Percentiles rank a stretch among this genome's conserved stretches.
Conservation (phyloP, 2,888 invertebrate genomes). For the Lycia hirtaria region DNA sequence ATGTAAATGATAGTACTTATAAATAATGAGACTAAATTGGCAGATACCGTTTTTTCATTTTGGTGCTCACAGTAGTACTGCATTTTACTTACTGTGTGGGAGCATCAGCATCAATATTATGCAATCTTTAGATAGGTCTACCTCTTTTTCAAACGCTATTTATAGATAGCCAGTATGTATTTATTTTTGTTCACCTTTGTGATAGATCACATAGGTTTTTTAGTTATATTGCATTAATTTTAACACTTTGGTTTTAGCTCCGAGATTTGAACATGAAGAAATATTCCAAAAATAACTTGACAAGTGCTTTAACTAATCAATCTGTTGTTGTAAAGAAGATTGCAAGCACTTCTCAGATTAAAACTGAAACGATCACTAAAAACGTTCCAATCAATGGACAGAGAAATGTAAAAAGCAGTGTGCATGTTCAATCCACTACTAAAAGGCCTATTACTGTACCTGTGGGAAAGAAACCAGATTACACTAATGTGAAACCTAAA, state of each 20-base stretch:
- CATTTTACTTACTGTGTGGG: too few species aligned
- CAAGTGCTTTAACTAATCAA: slow-evolving; percentile 31
- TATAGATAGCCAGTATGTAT: too few species aligned
- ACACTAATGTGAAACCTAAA: slow-evolving; percentile 5
- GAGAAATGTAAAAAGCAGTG: slow-evolving; percentile 47
- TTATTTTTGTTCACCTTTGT: not conserved
- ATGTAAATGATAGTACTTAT: too few species aligned
- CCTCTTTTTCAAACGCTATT: too few species aligned
- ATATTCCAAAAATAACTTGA: slow-evolving; percentile 52
- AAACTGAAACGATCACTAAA: slow-evolving; percentile 17
- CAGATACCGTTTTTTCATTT: too few species aligned
- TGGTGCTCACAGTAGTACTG: too few species aligned
- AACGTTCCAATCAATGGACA: not conserved
- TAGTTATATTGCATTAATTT: too few species aligned
- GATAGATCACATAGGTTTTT: too few species aligned
- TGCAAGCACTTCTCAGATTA: slow-evolving; percentile 25
- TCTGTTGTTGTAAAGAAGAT: slow-evolving; percentile 14
- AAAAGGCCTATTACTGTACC: slow-evolving; percentile 52
- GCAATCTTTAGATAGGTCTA: too few species aligned
- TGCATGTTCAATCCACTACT: slow-evolving; percentile 44
- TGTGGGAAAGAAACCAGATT: slow-evolving; percentile 22
- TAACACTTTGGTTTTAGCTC: slow-evolving; percentile 56
- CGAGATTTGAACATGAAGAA: slow-evolving; percentile 71
- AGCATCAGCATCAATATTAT: too few species aligned
- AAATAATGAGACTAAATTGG: too few species aligned